Evolutionary conservation across 2,888 invertebrate genomes (phyloP), one percentile per base, ranked within the genome.

Genomic region (Dorcus parallelipipedus): DNA sequence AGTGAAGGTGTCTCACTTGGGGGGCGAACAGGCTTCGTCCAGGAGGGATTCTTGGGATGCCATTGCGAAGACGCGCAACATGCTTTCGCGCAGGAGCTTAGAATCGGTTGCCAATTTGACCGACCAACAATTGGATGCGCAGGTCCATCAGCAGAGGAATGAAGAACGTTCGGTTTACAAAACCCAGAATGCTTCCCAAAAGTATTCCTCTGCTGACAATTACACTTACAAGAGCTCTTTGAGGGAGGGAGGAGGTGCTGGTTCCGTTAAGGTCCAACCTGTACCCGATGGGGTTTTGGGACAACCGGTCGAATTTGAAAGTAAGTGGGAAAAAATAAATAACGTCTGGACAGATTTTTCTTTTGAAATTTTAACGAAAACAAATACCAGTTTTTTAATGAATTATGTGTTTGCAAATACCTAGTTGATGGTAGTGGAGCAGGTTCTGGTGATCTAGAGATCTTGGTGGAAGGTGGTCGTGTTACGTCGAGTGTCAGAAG

Each of bases 381-480:
- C 41, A 4, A 3, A 41, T 41, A 6, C 10, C 9, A 9, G 6
- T 42, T 42, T 7, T 9, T 1, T 42, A 42, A 7, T 42, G 9
- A 14, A 42, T 42, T 9, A 42, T 14, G 10, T 42, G 10, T 42
- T 42, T 42, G 42, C 2, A 17, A 38, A 26, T 49, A 14, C 14
- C 14, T 14, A 95, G 95, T 98, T 79, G 97, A 98, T 79, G 96
- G 97, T 56, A 91, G 93, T 59, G 86, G 88, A 65, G 97, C 97
- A n/a, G 97, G 97, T 40, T 93, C 95, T 3, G 98, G 97, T 10
- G 96, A 97, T 79, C 80, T 98, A 66, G 97, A 97, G 79, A 91
- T 98, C 66, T 85, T 97, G 64, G 96, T 97, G 7, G 96, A 97
- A 72, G 96, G 95, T 41, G 93, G 96, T 3, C 88, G 95, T 64